phyloP scores from a whole-genome alignment of 2,113 vertebrate genomes.

The Lagopus leucura region DNA sequence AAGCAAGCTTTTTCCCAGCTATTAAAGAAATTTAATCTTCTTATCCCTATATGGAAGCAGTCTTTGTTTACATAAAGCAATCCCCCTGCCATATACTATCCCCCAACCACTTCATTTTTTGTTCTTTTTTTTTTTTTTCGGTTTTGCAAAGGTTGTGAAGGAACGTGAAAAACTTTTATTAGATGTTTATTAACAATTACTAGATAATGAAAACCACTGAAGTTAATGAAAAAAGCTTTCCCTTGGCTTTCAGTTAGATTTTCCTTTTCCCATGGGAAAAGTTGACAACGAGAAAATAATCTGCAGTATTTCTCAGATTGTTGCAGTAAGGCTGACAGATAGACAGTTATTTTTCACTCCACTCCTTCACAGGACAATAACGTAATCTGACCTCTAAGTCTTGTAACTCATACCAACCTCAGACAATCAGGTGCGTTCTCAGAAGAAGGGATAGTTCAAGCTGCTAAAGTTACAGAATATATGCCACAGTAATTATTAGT shows the following conservation, averaged over 20 bases:
- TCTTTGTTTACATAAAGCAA: slow-evolving; percentile 43
- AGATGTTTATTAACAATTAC: slow-evolving; percentile 36
- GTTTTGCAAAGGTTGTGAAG: slow-evolving; percentile 5
- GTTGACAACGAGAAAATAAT: background rate
- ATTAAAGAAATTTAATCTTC: slow-evolving; percentile 73
- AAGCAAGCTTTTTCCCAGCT: slow-evolving; percentile 55
- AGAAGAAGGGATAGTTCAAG: background rate
- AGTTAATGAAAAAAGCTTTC: background rate
- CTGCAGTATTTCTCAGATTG: background rate
- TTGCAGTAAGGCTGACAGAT: background rate
- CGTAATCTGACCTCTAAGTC: background rate
- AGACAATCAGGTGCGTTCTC: background rate
- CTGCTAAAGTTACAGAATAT: background rate
- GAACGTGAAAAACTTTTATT: slow-evolving; percentile 42
- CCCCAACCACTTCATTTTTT: background rate
- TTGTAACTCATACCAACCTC: background rate
- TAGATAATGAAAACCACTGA: slow-evolving; percentile 11
- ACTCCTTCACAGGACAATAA: fast-evolving
- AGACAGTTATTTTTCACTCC: background rate
- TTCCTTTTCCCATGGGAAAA: slow-evolving; percentile 60
- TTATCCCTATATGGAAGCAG: slow-evolving; percentile 65
- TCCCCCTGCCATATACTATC: background rate
- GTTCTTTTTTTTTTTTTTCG: background rate
- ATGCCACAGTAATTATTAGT: background rate
- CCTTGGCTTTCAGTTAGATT: background rate